Conservation (phyloP, 2,797 vertebrate genomes). For the Sebastes jordani region DNA sequence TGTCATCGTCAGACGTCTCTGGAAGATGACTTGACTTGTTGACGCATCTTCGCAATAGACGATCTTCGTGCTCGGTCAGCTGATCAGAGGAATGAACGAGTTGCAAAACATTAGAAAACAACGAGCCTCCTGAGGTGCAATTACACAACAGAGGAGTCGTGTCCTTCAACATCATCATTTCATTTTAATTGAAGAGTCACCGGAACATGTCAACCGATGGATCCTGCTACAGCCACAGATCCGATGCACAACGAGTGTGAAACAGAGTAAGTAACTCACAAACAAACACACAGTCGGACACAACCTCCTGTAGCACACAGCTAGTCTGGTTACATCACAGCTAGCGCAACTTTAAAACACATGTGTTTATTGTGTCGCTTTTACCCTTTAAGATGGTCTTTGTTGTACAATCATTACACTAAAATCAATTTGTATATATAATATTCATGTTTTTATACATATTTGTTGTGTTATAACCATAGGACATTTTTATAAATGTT, state of each 20-base stretch:
- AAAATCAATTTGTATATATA: neutral
- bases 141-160: too few species aligned
- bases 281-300: neutral
- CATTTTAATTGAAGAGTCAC: neutral
- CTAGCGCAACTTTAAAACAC: neutral
- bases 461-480: neutral
- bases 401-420: neutral
- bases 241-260: conserved; percentile 77
- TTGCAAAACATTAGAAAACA: too few species aligned
- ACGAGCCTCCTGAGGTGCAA: too few species aligned
- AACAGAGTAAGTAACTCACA: conserved; percentile 73
- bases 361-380: neutral
- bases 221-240: conserved; percentile 40
- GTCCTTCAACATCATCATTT: too few species aligned
- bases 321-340: neutral
- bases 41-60: neutral
- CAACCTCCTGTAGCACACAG: neutral
- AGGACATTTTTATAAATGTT: neutral
- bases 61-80: neutral
- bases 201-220: conserved; percentile 61
- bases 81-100: neutral
- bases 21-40: too few species aligned
- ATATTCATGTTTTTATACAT: neutral
- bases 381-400: neutral
- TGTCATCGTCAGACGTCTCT: rapidly evolving